phyloP scores from a whole-genome alignment of 2,888 invertebrate species.

The Teleiodes luculella region DNA sequence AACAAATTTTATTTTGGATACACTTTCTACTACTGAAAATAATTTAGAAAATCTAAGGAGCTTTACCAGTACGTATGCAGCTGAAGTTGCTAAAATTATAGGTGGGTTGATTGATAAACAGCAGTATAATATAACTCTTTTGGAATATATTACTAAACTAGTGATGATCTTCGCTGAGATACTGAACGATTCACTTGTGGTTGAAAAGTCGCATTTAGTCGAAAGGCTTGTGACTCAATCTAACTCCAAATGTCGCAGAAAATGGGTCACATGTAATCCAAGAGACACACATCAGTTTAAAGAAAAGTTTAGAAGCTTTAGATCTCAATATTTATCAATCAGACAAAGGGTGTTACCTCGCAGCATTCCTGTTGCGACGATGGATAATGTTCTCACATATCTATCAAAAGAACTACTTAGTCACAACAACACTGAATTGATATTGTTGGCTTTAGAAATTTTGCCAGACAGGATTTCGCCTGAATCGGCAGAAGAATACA shows the following conservation, averaged over 20 bases:
- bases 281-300: no score
- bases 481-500: background rate
- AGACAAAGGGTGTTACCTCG: no score
- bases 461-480: background rate
- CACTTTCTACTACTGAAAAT: no score
- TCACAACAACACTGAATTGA: background rate
- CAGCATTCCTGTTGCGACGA: background rate
- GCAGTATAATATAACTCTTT: background rate
- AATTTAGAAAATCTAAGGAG: background rate
- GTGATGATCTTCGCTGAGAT: background rate
- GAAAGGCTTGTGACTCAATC: no score
- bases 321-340: no score
- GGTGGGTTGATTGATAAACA: background rate
- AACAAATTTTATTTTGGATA: no score
- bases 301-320: no score
- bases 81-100: background rate
- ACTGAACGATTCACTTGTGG: background rate
- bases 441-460: background rate
- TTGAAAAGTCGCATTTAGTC: no score
- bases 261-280: no score
- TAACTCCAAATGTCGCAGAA: no score
- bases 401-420: background rate
- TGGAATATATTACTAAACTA: background rate
- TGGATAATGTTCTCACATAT: background rate
- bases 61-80: background rate